Conservation (phyloP, 2,888 invertebrate genomes). For the Fragum fragum region DNA sequence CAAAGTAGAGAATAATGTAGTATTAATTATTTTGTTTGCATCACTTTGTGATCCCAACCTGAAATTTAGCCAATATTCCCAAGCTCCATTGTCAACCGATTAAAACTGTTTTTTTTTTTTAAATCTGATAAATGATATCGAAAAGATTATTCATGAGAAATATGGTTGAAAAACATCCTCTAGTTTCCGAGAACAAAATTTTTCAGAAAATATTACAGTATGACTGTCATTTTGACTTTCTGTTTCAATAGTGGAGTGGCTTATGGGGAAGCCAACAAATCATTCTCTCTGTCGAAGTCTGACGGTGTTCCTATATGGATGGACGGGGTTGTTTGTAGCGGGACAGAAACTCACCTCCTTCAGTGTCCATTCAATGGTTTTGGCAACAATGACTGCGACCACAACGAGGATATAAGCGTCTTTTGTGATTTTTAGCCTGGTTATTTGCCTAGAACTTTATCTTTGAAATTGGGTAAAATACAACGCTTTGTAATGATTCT, state of each 20-base stretch:
- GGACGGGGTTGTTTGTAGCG: not conserved
- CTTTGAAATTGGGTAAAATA: too few relatives aligned
- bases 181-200: too few relatives aligned
- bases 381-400: not conserved
- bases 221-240: too few relatives aligned
- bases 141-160: too few relatives aligned
- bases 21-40: too few relatives aligned
- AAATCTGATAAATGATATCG: not conserved
- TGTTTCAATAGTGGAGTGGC: not conserved
- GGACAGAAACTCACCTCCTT: not conserved
- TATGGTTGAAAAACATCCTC: not conserved
- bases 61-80: too few relatives aligned
- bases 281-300: not conserved
- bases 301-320: not conserved
- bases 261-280: not conserved
- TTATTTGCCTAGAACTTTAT: too few relatives aligned
- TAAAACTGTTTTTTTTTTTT: not conserved
- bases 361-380: not conserved
- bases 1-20: too few relatives aligned
- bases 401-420: not conserved
- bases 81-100: not conserved
- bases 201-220: too few relatives aligned
- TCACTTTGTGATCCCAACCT: too few relatives aligned
- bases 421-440: not conserved
- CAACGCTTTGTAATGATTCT: too few relatives aligned